Percentiles rank a stretch among this genome's conserved stretches.
Conservation (phyloP, 2,113 vertebrate species). For the Trachemys scripta region DNA sequence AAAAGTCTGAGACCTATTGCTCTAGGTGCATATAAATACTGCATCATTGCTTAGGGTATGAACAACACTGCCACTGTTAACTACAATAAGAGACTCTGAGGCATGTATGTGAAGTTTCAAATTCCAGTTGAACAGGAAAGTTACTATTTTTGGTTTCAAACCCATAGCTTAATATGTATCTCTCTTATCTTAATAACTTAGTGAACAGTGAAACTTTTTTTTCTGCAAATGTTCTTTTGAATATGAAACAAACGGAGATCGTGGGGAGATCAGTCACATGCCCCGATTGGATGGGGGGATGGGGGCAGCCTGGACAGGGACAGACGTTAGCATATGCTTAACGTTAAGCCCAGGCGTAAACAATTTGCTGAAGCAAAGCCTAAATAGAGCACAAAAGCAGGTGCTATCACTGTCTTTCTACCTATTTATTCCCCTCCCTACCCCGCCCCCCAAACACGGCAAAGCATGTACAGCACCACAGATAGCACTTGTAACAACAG, state of each 20-base stretch:
- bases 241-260: background rate
- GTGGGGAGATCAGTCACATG: background rate
- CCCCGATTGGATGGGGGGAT: background rate
- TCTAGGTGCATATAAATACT: conserved; percentile 35
- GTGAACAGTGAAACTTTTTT: conserved; percentile 58
- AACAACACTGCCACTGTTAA: background rate
- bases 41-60: conserved; percentile 29
- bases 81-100: conserved; percentile 45
- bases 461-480: background rate
- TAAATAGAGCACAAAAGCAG: background rate
- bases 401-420: background rate
- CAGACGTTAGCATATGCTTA: background rate
- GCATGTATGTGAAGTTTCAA: conserved; percentile 46
- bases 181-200: conserved; percentile 57
- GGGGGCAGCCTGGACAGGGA: background rate
- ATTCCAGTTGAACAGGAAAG: conserved; percentile 55
- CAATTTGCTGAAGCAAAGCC: background rate
- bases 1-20: background rate
- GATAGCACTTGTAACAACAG: background rate
- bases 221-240: conserved; percentile 2
- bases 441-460: background rate
- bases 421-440: no score
- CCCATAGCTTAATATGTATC: conserved; percentile 63
- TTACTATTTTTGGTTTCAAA: conserved; percentile 50
- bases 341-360: background rate